A percentile compares a stretch with the other conserved stretches of the same genome.
These are phyloP conservation scores for Drosophila macrospina DNA, from an alignment of 2,888 invertebrate genomes.

Conservation along the genomic window DNA sequence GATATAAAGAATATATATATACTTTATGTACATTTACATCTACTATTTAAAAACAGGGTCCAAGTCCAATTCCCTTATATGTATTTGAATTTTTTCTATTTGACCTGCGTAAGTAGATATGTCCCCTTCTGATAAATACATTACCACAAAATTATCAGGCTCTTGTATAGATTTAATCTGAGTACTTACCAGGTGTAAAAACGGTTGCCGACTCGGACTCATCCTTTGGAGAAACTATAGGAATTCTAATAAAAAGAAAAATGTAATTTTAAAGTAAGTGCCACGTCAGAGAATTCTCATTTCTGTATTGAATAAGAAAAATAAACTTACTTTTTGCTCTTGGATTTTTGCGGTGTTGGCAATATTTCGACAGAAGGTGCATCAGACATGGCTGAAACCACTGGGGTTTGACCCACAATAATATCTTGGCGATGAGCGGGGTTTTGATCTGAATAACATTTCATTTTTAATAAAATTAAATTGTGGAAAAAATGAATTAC, in stretches of 20 bases:
- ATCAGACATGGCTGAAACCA: conserved; percentile 90
- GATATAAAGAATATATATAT: too few species aligned
- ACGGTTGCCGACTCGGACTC: conserved; percentile 27
- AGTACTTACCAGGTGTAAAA: conserved; percentile 52
- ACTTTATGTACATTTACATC: too few species aligned
- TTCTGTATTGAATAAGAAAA: background rate
- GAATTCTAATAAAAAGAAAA: conserved; percentile 65
- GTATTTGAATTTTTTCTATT: too few species aligned
- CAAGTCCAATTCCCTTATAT: too few species aligned
- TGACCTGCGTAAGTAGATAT: too few species aligned
- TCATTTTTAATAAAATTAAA: background rate
- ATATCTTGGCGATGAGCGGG: conserved; percentile 59
- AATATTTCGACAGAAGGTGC: conserved; percentile 86
- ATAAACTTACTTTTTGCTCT: conserved; percentile 80
- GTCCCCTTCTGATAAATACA: too few species aligned
- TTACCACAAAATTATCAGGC: too few species aligned
- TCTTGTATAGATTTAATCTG: background rate
- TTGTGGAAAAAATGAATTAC: background rate
- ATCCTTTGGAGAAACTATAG: conserved; percentile 75
- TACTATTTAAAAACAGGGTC: too few species aligned
- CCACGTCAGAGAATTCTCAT: background rate
- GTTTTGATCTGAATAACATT: conserved; percentile 49
- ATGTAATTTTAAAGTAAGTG: background rate
- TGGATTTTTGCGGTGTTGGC: conserved; percentile 85
- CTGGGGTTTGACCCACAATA: conserved; percentile 86